Evolutionary conservation across 2,113 vertebrate genomes (phyloP).

Genomic region (Stictonetta naevosa): DNA sequence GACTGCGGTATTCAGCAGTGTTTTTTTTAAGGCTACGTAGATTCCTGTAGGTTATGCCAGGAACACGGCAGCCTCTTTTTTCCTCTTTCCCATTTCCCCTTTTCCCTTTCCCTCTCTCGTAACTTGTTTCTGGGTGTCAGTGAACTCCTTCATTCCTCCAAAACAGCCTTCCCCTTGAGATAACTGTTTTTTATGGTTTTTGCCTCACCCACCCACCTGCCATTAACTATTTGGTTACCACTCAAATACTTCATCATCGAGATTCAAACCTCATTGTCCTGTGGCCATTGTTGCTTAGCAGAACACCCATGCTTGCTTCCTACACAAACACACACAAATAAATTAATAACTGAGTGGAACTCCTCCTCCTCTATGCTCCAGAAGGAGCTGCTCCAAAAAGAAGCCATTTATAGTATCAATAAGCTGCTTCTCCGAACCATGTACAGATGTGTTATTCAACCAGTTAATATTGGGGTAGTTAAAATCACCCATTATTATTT

Average conservation of each 20-base stretch:
- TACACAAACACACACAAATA: constrained; percentile 68
- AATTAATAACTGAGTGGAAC: constrained; percentile 67
- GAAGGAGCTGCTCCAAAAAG: constrained; percentile 75
- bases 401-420: constrained; percentile 75
- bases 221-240: constrained; percentile 51
- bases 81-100: fast-evolving
- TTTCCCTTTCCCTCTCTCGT: background rate
- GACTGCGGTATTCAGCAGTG: background rate
- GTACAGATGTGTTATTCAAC: constrained; percentile 80
- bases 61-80: background rate
- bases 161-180: background rate
- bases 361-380: constrained; percentile 68
- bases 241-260: constrained; percentile 38
- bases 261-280: constrained; percentile 69
- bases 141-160: background rate
- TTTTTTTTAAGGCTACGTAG: background rate
- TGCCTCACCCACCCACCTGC: constrained; percentile 31
- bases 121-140: background rate
- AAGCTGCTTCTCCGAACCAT: constrained; percentile 77
- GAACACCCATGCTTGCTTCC: constrained; percentile 65
- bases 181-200: background rate
- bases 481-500: constrained; percentile 80
- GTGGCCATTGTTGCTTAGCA: constrained; percentile 63
- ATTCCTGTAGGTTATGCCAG: background rate
- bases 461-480: constrained; percentile 78